Base-by-base conservation (phyloP, 1,140 invertebrate genomes). In the Drosophila arizonae region DNA sequence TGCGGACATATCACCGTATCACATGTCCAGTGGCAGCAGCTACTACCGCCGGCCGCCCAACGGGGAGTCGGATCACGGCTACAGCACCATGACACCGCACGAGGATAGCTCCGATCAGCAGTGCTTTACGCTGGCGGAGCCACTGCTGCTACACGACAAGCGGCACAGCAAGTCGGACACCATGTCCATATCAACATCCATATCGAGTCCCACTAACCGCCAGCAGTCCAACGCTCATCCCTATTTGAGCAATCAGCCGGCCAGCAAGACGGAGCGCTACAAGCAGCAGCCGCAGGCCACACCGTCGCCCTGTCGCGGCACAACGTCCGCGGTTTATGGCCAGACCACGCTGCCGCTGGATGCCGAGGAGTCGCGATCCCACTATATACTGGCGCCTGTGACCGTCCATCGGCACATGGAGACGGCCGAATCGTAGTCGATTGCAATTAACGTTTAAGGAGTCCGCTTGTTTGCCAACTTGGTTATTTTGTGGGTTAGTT, bases 1-100 rank as follows among this genome's bases (percentile, higher is more conserved):
- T 4, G 93, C 96, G 1, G 95, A 95, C 4, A 95, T 97, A 69
- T 98, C 97, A 1, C 97, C 97, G 0, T 98, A 98, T 89, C 94
- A 96, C 50, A 95, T 98, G 46, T 95, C 96, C 11, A 96, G 96
- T 0, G 94, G 93, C 2, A 91, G 90, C 58, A 91, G 90, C 58
- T 86, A 98, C 45, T 86, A 98, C 82, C 93, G 96, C 36, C 93
- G 97, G 48, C 95, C 96, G 30, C 95, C 96, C 21, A 95, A 95
- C 15, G 96, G 96, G 5, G 97, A 97, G 77, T 97, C 96, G 33
- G 97, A 98, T 92, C 97, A 98, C 90, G 97, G 97, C 3, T 98
- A 98, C 90, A 98, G 97, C 15, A 98, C 97, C 0, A 98, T 98
- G 97, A 98, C 97, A 0, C 97, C 96, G 1, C 96, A 97, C 77